Evolutionary conservation across 2,113 vertebrate species (phyloP), one percentile per base, ranked within the genome.

Genomic region (Pomatorhinus ruficollis): DNA sequence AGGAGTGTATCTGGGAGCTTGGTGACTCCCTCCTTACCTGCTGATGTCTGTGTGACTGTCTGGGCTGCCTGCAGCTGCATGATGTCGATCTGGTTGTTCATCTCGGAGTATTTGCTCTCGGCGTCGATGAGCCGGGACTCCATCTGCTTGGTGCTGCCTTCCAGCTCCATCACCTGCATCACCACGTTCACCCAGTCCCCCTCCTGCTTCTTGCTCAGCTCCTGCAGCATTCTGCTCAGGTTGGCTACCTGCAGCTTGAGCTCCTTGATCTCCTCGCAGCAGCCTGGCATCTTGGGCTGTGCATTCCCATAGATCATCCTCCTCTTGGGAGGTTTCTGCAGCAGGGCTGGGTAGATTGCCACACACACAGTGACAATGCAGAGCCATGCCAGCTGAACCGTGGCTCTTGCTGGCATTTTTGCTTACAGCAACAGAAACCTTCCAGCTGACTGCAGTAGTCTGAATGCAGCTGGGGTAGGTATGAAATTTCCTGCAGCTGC

Each of bases 41-140:
- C 98, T 3, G 99, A 99, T 22, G 99, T 99, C 75, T 99, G 99
- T 0, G 99, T 98, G 59, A 98, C 97, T 0, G 98, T 98, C 97
- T 99, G 99, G 1, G 98, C 98, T 2, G 99, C 98, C 91, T 99
- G 99, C 5, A 99, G 98, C 91, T 99, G 99, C 98, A 99, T 99
- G 97, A 99, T 99, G 89, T 99, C 99, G 3, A 99, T 98, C 39
- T 99, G 99, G 98, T 98, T 99, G 98, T 99, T 99, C 97, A 99
- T 99, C 64, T 99, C 99, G 0, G 99, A 99, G 97, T 99, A 99
- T 87, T 99, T 99, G 98, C 98, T 98, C 98, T 99, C 99, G 0
- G 98, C 99, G 6, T 99, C 99, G 0, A 97, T 96, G 76, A 99
- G 98, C 28, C 99, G 98, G 0, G 97, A 94, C 94, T 99, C 99